Evolutionary conservation across 2,113 vertebrate species (phyloP), one percentile per base, ranked within the genome.

Genomic region (Oxyura jamaicensis): DNA sequence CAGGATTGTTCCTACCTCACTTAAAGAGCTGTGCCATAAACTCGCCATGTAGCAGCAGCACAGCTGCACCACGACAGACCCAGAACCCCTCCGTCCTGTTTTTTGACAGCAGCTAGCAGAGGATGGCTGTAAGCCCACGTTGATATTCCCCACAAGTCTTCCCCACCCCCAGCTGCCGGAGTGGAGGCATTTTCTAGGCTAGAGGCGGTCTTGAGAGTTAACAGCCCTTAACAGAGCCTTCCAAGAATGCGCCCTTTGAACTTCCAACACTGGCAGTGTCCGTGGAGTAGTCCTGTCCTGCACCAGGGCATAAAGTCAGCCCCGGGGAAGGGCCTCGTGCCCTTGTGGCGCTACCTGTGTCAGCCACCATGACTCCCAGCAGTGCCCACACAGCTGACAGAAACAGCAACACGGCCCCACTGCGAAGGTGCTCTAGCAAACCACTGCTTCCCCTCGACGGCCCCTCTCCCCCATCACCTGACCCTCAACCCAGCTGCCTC

Each of bases 341-440:
- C 50, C 35, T 35, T 29, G 44, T 53, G 0, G 0, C 19, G 22
- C 12, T 0, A 0, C 36, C 18, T 0, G 0, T 44, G 39, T 13
- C 52, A 41, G 58, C 59, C 48, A 22, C 52, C 1, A 0, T 46
- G 79, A 80, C 35, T 50, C n/a, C 35, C 63, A 60, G 69, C n/a
- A 72, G n/a, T 0, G 0, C 10, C 16, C 65, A 14, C 13, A 13
- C 41, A 78, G 59, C 48, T 13, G 10, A 44, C 2, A 6, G 42
- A 82, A 82, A 41, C 3, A 1, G 39, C 74, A 44, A 81, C 1
- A 4, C 1, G 1, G 63, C 31, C 2, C 3, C 15, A 33, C 5
- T 10, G n/a, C 0, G 0, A 83, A 53, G 12, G 18, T 10, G 5
- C 28, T 58, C n/a, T 33, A 60, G 39, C 62, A 90, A 92, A 63